Evolutionary conservation across 2,113 vertebrate species (phyloP).

Genomic region (sheep (Ovis aries)): ARS-UI_Ramb_v3.0 NC_056058.1:32536501-32537000

Average conservation of each 20-base stretch:
- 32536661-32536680: neutral
- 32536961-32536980: neutral
- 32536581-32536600: neutral
- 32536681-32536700: neutral
- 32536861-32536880: neutral
- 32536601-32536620: neutral
- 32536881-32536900: neutral
- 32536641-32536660: neutral
- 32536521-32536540: neutral
- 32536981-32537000: neutral
- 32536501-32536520: neutral
- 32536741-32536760: neutral
- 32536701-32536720: neutral
- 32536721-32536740: neutral
- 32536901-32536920: neutral
- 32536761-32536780: neutral
- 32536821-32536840: neutral
- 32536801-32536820: neutral
- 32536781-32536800: neutral
- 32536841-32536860: neutral
- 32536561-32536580: neutral
- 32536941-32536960: neutral
- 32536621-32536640: neutral
- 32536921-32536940: neutral
- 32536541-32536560: neutral